Percentiles rank a stretch among this genome's conserved stretches.
These are phyloP conservation scores for Coenobita brevimanus DNA, from an alignment of 1,140 invertebrate species.

Conservation along the genomic window DNA sequence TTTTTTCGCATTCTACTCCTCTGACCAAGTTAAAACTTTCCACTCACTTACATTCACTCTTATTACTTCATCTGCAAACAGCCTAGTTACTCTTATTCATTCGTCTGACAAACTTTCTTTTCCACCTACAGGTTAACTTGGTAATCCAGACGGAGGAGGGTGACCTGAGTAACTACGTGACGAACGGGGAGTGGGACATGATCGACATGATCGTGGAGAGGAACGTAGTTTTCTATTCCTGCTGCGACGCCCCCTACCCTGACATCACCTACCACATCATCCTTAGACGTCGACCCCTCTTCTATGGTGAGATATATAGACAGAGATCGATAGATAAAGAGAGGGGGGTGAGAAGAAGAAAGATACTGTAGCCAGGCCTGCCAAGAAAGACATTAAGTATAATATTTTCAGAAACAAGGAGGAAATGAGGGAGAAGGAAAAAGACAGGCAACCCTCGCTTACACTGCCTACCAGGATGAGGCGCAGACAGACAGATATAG, in stretches of 20 bases:
- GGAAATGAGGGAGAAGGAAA: no score
- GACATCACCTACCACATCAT: constrained; percentile 77
- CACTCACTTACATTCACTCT: no score
- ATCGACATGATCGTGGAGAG: constrained; percentile 75
- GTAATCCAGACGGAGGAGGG: constrained; percentile 72
- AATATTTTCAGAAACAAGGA: no score
- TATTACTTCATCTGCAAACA: no score
- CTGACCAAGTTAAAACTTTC: no score
- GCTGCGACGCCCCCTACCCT: constrained; percentile 77
- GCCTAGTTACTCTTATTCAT: no score
- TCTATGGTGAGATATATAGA: constrained; percentile 74
- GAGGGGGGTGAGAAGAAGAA: neutral
- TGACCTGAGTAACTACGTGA: constrained; percentile 74
- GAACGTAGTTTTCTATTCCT: constrained; percentile 75
- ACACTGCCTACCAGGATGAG: no score
- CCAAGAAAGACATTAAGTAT: neutral
- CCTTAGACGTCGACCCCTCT: constrained; percentile 77
- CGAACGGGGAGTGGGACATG: constrained; percentile 79
- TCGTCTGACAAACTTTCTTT: no score
- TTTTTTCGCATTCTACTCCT: no score
- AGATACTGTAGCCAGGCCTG: neutral
- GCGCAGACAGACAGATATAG: no score
- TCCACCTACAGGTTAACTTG: constrained; percentile 71
- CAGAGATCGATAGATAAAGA: constrained; percentile 18
- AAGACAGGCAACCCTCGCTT: no score